A percentile compares a stretch with the other conserved stretches of the same genome.
phyloP scores from a whole-genome alignment of 2,797 vertebrate species.

The Denticeps clupeoides region DNA sequence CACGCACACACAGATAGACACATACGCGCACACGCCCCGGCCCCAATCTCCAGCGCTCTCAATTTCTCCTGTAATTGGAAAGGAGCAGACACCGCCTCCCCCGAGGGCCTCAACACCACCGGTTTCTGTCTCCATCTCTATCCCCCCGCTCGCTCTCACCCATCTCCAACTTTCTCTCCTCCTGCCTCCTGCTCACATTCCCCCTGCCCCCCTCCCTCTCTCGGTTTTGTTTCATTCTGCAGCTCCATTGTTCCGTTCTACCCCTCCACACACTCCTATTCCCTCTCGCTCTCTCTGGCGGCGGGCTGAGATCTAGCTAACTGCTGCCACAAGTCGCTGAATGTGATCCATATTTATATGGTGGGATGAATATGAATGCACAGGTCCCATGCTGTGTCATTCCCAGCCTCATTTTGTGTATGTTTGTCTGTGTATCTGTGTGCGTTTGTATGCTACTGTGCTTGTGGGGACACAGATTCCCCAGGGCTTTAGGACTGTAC shows the following conservation, averaged over 20 bases:
- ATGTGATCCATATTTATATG: too few relatives aligned
- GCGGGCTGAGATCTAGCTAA: too few relatives aligned
- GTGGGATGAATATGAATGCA: too few relatives aligned
- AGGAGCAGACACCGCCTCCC: constrained; percentile 25
- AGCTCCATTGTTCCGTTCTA: too few relatives aligned
- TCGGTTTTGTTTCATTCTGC: constrained; percentile 25
- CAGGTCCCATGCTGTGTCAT: too few relatives aligned
- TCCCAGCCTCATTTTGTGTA: too few relatives aligned
- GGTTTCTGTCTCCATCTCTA: background rate
- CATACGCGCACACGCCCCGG: background rate
- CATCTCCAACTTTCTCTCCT: constrained; percentile 8
- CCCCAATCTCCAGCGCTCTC: constrained; percentile 17
- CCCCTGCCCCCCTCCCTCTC: constrained; percentile 40
- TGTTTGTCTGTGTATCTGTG: too few relatives aligned
- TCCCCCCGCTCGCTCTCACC: background rate
- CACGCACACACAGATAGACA: background rate
- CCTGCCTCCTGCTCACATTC: constrained; percentile 24
- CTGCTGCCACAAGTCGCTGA: too few relatives aligned
- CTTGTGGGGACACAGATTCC: too few relatives aligned
- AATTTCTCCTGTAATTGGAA: constrained; percentile 31
- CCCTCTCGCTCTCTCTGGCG: background rate
- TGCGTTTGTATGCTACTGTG: too few relatives aligned
- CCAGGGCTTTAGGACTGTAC: too few relatives aligned
- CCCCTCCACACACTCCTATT: background rate
- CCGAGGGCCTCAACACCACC: constrained; percentile 13